phyloP scores from a whole-genome alignment of 2,888 invertebrate species.

The Patella pellucida region DNA sequence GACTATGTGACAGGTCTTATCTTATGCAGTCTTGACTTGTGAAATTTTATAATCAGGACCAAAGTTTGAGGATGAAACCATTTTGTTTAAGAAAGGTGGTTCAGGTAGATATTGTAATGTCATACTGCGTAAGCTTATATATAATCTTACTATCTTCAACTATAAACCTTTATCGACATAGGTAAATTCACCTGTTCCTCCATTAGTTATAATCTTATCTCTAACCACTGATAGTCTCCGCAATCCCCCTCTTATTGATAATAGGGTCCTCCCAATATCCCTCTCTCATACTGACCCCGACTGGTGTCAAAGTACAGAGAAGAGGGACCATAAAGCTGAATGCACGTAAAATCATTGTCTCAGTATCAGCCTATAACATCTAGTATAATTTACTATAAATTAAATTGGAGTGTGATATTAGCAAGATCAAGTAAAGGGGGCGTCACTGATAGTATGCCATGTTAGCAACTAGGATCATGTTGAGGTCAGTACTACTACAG shows the following conservation, averaged over 20 bases:
- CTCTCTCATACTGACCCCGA: neutral
- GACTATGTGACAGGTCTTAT: slow-evolving; percentile 32
- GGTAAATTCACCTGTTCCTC: neutral
- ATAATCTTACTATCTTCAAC: neutral
- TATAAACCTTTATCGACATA: neutral
- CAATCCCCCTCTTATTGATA: neutral
- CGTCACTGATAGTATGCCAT: neutral
- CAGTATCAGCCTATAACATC: neutral
- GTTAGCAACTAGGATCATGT: too few species aligned
- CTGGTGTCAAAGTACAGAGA: slow-evolving; percentile 19
- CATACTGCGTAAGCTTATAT: neutral
- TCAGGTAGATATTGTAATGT: neutral
- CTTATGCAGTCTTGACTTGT: slow-evolving; percentile 11
- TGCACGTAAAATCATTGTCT: neutral
- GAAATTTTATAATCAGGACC: neutral
- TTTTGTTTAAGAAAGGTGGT: neutral
- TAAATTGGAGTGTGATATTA: too few species aligned
- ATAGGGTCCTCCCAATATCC: neutral
- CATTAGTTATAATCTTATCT: neutral
- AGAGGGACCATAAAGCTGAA: neutral
- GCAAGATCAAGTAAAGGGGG: neutral
- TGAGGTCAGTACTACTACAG: neutral
- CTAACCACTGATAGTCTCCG: neutral
- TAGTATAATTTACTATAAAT: too few species aligned
- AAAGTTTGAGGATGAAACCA: neutral